These are phyloP conservation scores for Esox masquinongy DNA, from an alignment of 2,797 vertebrate genomes.

Conservation along the genomic window DNA sequence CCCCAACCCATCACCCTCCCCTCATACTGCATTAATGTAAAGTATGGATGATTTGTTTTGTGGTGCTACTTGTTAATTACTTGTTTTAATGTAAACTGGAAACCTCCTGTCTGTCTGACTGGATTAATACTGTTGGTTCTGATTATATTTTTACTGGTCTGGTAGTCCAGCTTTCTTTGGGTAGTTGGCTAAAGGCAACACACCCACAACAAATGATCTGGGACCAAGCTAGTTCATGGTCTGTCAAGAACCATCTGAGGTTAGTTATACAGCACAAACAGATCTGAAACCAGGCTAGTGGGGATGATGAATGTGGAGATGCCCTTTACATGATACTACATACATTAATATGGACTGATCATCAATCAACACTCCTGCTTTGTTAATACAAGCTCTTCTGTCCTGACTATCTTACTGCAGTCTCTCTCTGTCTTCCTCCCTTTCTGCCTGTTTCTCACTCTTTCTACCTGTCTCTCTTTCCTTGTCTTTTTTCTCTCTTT, in stretches of 20 bases:
- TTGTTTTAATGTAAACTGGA: no score
- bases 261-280: neutral
- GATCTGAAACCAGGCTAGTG: conserved; percentile 24
- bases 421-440: neutral
- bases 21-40: no score
- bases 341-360: neutral
- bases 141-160: conserved; percentile 25
- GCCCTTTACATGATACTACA: no score
- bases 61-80: no score
- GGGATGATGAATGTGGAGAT: conserved; percentile 36
- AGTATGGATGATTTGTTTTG: no score
- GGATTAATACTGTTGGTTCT: conserved; percentile 54
- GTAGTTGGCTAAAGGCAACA: neutral
- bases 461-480: no score
- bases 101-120: conserved; percentile 51
- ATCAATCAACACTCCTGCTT: neutral
- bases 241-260: neutral
- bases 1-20: conserved; percentile 21
- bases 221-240: neutral
- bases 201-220: neutral
- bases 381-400: neutral
- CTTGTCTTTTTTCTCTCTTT: no score
- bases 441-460: no score
- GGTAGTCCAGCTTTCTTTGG: neutral
- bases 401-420: conserved; percentile 39